A percentile compares a stretch with the other conserved stretches of the same genome.
Evolutionary conservation across 1,140 invertebrate species (phyloP).

Genomic region (Zaprionus tsacasi): DNA sequence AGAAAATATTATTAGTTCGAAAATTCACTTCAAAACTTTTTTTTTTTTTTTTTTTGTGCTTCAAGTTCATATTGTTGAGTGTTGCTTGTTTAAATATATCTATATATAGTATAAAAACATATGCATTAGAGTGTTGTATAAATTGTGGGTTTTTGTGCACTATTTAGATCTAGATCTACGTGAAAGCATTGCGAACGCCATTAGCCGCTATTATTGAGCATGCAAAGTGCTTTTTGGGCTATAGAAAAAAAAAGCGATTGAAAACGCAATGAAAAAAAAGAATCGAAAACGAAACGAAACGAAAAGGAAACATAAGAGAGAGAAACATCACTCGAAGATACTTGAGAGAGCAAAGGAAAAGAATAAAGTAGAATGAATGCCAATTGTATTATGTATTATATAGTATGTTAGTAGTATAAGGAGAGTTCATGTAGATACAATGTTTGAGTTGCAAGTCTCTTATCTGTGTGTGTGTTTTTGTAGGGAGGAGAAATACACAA

Average conservation of each 20-base stretch:
- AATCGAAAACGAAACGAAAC: conserved; percentile 27
- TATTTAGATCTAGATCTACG: conserved; percentile 37
- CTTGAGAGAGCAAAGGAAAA: conserved; percentile 31
- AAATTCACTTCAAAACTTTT: conserved; percentile 27
- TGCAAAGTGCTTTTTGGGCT: conserved; percentile 68
- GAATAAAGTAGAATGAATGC: conserved; percentile 31
- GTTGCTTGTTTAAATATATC: conserved; percentile 10
- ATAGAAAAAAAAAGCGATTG: conserved; percentile 47
- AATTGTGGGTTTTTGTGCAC: conserved; percentile 47
- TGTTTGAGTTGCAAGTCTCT: conserved; percentile 22
- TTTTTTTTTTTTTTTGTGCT: conserved; percentile 9
- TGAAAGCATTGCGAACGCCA: conserved; percentile 53
- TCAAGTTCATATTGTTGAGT: conserved; percentile 37
- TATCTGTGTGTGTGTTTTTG: conserved; percentile 10
- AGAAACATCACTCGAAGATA: conserved; percentile 41
- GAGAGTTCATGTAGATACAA: conserved; percentile 24
- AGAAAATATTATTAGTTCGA: conserved; percentile 2
- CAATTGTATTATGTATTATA: conserved; percentile 24
- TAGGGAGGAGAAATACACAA: conserved; percentile 17
- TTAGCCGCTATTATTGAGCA: conserved; percentile 54
- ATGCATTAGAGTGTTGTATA: conserved; percentile 5
- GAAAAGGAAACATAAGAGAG: conserved; percentile 6
- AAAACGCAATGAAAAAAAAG: conserved; percentile 21
- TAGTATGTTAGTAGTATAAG: conserved; percentile 12
- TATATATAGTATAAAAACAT: neutral